phyloP scores from a whole-genome alignment of 2,113 vertebrate genomes.

The Microcebus murinus region DNA sequence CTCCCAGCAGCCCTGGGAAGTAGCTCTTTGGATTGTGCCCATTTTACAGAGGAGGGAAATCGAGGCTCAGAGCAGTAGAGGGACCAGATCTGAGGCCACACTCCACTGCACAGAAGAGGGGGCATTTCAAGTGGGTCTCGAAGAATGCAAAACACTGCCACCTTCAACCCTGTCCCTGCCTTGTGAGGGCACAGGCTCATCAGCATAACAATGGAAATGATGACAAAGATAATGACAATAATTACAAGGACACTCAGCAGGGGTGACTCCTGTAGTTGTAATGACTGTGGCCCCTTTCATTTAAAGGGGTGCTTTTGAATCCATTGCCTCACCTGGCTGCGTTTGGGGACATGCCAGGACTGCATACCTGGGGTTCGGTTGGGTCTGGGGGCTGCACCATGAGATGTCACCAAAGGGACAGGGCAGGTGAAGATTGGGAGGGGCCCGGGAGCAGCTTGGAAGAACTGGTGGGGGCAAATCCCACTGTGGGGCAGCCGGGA shows the following conservation, averaged over 20 bases:
- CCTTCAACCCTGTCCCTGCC: neutral
- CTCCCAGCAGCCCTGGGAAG: neutral
- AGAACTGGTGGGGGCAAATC: too few species aligned
- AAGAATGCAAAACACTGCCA: neutral
- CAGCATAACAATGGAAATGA: accelerated
- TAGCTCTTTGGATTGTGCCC: neutral
- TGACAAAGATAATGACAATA: accelerated
- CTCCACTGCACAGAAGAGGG: neutral
- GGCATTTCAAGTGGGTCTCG: neutral
- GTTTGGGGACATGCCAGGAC: neutral
- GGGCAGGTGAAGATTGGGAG: too few species aligned
- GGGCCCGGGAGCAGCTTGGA: accelerated
- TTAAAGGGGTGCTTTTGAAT: neutral
- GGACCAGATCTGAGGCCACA: neutral
- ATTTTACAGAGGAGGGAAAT: neutral
- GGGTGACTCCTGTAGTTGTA: neutral
- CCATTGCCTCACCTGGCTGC: neutral
- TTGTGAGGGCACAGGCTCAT: accelerated
- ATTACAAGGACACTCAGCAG: neutral
- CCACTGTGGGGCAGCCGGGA: neutral
- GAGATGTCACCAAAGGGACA: accelerated
- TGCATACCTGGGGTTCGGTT: too few species aligned
- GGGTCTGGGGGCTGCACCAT: neutral
- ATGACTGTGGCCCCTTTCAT: neutral
- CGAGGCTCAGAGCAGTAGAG: neutral